Base-by-base conservation (phyloP, 2,888 invertebrate species). In the Cheilosia scutellata region DNA sequence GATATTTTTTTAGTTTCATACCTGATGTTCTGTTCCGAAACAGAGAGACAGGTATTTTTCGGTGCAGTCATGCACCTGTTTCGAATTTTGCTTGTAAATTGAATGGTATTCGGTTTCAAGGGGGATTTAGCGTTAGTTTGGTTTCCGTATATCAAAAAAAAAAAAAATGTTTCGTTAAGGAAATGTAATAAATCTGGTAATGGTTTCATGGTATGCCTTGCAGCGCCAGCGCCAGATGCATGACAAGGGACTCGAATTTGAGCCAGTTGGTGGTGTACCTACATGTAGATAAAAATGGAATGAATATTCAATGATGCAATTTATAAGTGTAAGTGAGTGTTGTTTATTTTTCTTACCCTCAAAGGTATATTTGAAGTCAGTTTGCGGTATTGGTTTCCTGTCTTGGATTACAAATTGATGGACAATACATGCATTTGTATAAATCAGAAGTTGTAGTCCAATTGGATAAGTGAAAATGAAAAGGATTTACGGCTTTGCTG, bases 151-250 rank as follows among this genome's bases (percentile, higher is more conserved):
- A 42, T 49, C 29, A 51, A 11, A 3, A 3, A 9, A 37, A 9
- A 37, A 37, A 37, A 29, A 37, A 55, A 53, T 72, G 60, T 77
- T 71, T 77, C 71, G 65, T 72, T 58, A 62, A 77, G 66, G 65
- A 72, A 66, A 82, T 72, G 77, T 82, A 72, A 82, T 77, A 82
- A 82, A 82, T 82, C 82, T 66, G 77, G 57, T 25, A 42, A 31
- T 40, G 62, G 53, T 37, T 7, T 47, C 4, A 20, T 27, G 53
- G 42, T 44, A 74, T 49, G 40, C 42, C 20, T 65, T 60, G 13
- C 47, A 60, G 51, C 16, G 13, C 37, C 16, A 47, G 40, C 82
- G n/a, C n/a, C n/a, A 82, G 75, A 75, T 75, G 82, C 49, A 47
- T 57, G 68, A 82, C 53, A 76, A 25, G 62, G 51, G 63, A 55